Conservation (phyloP, 2,888 invertebrate species). For the Agelastica alni region DNA sequence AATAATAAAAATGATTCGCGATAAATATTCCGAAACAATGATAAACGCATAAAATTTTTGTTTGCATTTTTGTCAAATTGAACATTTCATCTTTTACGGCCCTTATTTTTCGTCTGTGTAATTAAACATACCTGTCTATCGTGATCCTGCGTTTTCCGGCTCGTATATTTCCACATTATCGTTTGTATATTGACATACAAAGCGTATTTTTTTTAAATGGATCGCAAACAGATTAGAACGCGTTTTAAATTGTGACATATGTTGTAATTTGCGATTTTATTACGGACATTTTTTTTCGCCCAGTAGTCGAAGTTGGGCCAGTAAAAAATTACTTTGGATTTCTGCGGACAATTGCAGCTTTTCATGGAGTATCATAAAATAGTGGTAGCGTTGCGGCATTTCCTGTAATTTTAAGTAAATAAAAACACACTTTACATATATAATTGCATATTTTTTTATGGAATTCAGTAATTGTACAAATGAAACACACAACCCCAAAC, state of each 20-base stretch:
- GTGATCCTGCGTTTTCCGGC: conserved; percentile 17
- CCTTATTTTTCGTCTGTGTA: conserved; percentile 1
- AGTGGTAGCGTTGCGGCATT: no score
- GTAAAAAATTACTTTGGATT: no score
- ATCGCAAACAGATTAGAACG: conserved; percentile 27
- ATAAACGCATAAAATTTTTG: background rate
- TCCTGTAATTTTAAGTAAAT: no score
- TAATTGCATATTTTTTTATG: no score
- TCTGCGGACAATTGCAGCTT: no score
- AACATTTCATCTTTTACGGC: background rate
- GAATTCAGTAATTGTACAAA: no score
- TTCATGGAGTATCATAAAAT: no score
- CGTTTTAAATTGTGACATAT: conserved; percentile 28
- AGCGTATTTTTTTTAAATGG: conserved; percentile 28
- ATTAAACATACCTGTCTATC: conserved; percentile 20
- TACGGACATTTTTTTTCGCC: conserved; percentile 24
- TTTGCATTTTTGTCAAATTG: background rate
- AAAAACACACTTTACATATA: no score
- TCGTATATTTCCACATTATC: conserved; percentile 25
- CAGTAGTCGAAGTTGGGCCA: no score
- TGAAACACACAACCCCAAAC: no score
- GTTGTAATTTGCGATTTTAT: conserved; percentile 24
- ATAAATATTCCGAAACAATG: background rate
- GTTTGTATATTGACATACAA: conserved; percentile 25
- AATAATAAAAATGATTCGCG: background rate